These are phyloP conservation scores for Thumatha senex DNA, from an alignment of 2,888 invertebrate species.

Conservation along the genomic window DNA sequence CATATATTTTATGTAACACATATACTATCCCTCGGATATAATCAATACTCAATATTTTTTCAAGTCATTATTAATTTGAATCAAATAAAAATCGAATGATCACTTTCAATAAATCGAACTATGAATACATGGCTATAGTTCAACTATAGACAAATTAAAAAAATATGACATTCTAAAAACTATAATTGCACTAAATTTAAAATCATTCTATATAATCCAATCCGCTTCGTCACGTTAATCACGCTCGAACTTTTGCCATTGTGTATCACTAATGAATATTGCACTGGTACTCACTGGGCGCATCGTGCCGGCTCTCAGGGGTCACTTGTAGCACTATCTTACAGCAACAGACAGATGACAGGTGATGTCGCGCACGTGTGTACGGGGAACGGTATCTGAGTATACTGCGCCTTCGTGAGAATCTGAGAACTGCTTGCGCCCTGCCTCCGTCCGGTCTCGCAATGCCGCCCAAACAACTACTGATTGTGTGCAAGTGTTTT, in stretches of 20 bases:
- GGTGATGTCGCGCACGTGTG: conserved; percentile 46
- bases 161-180: neutral
- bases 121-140: too few relatives aligned
- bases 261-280: conserved; percentile 32
- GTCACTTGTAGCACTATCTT: conserved; percentile 41
- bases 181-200: neutral
- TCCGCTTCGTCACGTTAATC: conserved; percentile 10
- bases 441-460: conserved; percentile 27
- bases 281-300: conserved; percentile 71
- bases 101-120: too few relatives aligned
- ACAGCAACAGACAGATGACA: conserved; percentile 31
- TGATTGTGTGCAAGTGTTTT: conserved; percentile 39
- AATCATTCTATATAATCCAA: neutral
- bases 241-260: conserved; percentile 15
- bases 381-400: conserved; percentile 47
- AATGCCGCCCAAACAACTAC: conserved; percentile 50
- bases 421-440: conserved; percentile 39
- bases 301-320: conserved; percentile 59
- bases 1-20: conserved; percentile 4
- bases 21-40: neutral
- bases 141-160: neutral
- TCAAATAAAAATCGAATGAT: too few relatives aligned
- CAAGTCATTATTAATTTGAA: too few relatives aligned
- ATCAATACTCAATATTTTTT: neutral
- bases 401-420: conserved; percentile 58